Conservation (phyloP, 2,888 invertebrate species). For the Nomada hirtipes region DNA sequence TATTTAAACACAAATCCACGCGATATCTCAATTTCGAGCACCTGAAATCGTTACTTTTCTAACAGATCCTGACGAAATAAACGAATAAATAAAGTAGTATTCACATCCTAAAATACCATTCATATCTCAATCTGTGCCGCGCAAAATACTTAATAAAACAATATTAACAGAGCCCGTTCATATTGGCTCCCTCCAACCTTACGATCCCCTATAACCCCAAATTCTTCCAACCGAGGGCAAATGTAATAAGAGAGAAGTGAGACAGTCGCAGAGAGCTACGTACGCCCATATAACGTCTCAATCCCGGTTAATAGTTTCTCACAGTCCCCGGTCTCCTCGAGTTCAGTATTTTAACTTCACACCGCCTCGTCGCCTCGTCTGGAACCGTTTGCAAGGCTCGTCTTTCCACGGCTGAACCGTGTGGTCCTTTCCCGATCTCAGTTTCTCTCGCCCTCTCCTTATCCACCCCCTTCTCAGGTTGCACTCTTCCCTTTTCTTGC, state of each 20-base stretch:
- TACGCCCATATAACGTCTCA: constrained; percentile 60
- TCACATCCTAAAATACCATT: too few species aligned
- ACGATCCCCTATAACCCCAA: neutral
- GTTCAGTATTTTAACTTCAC: constrained; percentile 78
- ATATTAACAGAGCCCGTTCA: too few species aligned
- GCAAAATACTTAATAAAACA: too few species aligned
- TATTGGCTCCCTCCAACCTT: too few species aligned
- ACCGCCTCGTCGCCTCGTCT: constrained; percentile 65
- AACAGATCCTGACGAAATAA: too few species aligned
- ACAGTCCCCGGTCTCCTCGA: constrained; percentile 56
- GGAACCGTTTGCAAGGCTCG: constrained; percentile 51
- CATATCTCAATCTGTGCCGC: too few species aligned
- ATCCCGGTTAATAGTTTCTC: constrained; percentile 79
- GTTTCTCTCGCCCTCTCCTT: constrained; percentile 28
- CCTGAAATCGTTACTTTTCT: too few species aligned
- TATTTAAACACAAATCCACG: too few species aligned
- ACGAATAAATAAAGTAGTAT: too few species aligned
- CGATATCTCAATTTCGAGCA: too few species aligned
- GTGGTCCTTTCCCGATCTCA: constrained; percentile 48
- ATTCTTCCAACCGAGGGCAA: neutral
- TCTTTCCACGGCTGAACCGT: constrained; percentile 37
- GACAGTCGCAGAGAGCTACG: constrained; percentile 15
- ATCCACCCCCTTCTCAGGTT: neutral
- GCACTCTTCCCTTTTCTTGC: constrained; percentile 13
- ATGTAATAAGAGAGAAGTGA: constrained; percentile 10